phyloP scores from a whole-genome alignment of 2,797 vertebrate genomes.

The Caiman crocodilus region DNA sequence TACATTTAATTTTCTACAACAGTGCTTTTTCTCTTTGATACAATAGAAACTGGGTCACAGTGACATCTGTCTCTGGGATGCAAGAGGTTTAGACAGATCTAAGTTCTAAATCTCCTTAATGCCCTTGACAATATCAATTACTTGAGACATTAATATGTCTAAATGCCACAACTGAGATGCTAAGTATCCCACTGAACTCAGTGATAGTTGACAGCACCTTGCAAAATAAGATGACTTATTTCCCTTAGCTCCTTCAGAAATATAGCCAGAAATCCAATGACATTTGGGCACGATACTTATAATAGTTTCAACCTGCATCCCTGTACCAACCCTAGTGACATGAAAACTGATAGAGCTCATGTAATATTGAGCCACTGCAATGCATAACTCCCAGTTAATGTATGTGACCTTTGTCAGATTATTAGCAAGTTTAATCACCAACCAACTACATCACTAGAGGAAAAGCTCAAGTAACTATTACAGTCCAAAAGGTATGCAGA shows the following conservation, averaged over 20 bases:
- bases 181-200: accelerated
- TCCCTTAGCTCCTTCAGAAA: too few relatives aligned
- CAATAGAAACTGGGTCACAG: not conserved
- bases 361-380: not conserved
- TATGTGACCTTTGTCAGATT: not conserved
- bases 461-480: not conserved
- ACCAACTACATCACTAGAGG: accelerated
- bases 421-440: not conserved
- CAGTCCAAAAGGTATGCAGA: not conserved
- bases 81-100: not conserved
- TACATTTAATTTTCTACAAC: not conserved
- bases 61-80: not conserved
- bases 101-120: accelerated
- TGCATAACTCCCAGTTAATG: not conserved
- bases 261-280: not conserved
- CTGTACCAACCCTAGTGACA: not conserved
- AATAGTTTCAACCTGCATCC: not conserved
- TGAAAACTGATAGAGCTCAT: not conserved
- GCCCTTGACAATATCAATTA: not conserved
- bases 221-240: not conserved
- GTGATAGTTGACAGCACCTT: not conserved
- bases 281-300: accelerated
- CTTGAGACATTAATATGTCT: not conserved
- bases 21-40: not conserved
- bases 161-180: not conserved